Conservation (phyloP, 2,888 invertebrate species). For the Athalia rosae region DNA sequence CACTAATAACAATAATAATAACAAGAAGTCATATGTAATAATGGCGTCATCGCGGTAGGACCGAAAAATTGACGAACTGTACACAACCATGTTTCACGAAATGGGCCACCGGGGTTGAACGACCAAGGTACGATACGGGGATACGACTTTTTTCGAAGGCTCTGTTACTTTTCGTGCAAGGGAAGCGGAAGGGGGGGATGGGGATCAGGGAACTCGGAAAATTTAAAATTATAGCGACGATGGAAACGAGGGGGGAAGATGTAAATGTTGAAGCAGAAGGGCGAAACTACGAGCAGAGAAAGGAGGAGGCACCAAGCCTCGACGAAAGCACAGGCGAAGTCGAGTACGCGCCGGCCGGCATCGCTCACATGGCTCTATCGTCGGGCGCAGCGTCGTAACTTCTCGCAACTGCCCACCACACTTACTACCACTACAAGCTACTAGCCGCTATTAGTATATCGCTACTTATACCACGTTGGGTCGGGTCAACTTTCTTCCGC, state of each 20-base stretch:
- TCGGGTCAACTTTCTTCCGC: not conserved
- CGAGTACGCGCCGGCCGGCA: conserved; percentile 44
- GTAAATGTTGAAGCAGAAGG: too few relatives aligned
- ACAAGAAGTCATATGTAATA: conserved; percentile 34
- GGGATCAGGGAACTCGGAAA: conserved; percentile 13
- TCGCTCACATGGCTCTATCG: conserved; percentile 38
- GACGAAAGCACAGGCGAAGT: conserved; percentile 2
- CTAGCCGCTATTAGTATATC: not conserved
- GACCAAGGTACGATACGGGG: not conserved
- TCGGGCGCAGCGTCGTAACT: conserved; percentile 26
- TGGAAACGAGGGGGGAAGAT: too few relatives aligned
- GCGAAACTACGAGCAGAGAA: not conserved
- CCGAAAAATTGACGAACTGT: conserved; percentile 37
- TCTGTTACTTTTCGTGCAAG: not conserved
- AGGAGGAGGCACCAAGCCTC: not conserved
- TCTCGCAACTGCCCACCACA: not conserved
- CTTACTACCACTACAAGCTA: conserved; percentile 16
- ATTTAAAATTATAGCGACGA: conserved; percentile 27
- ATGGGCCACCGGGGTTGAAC: conserved; percentile 21
- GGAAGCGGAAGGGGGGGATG: conserved; percentile 13
- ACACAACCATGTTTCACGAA: too few relatives aligned
- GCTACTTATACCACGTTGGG: not conserved
- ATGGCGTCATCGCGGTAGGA: conserved; percentile 33
- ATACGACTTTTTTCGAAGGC: not conserved
- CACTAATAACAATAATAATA: conserved; percentile 5